Conservation (phyloP, 2,113 vertebrate species). For the Periophthalmus modestus region DNA sequence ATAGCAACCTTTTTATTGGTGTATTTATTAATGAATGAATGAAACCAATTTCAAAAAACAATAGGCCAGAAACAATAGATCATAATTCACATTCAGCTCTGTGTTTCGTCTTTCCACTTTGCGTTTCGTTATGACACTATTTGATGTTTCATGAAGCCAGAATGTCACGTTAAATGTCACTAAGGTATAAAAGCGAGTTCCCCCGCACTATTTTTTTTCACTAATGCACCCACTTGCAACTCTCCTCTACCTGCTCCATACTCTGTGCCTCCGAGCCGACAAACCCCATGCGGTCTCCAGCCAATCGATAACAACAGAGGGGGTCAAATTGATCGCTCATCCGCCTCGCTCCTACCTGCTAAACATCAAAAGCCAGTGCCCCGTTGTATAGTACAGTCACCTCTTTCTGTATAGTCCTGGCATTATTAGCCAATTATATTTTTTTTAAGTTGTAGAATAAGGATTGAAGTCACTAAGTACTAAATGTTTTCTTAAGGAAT, state of each 20-base stretch:
- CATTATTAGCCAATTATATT: not conserved
- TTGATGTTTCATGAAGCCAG: conserved; percentile 25
- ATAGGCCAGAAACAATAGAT: not conserved
- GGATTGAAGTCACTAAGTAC: not conserved
- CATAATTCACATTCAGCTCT: not conserved
- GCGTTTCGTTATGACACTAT: not conserved
- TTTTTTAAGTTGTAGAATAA: not conserved
- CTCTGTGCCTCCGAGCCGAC: conserved; percentile 42
- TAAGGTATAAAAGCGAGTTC: conserved; percentile 22
- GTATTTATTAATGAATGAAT: too few species aligned
- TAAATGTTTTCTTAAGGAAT: not conserved
- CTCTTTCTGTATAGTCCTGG: not conserved
- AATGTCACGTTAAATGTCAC: conserved; percentile 52
- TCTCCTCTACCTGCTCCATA: conserved; percentile 35
- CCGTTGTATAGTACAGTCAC: not conserved
- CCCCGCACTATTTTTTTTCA: conserved; percentile 12
- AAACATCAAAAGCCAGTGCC: conserved; percentile 35
- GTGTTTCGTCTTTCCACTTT: conserved; percentile 4
- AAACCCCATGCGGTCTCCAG: conserved; percentile 13
- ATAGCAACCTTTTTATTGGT: too few species aligned
- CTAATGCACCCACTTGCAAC: conserved; percentile 41
- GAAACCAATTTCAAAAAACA: not conserved
- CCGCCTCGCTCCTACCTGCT: conserved; percentile 13
- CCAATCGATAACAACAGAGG: conserved; percentile 43
- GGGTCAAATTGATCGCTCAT: conserved; percentile 17